Evolutionary conservation across 2,113 vertebrate species (phyloP).

Genomic region (Grammomys surdaster): DNA sequence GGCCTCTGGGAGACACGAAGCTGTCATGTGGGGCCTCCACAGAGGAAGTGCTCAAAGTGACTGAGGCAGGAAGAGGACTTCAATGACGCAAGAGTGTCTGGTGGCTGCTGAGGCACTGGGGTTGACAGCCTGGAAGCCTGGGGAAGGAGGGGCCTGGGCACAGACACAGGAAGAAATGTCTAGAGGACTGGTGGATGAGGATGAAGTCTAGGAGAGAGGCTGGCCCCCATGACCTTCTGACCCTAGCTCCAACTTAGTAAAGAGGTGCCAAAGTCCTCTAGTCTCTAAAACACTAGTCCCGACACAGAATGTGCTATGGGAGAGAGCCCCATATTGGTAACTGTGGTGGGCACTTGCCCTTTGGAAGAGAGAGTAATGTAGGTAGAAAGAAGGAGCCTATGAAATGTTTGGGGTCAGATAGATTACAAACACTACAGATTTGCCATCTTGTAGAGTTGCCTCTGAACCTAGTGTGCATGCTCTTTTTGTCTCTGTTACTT

Average conservation of each 20-base stretch:
- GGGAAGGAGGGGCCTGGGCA: too few species aligned
- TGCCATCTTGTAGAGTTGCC: not conserved
- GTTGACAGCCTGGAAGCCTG: not conserved
- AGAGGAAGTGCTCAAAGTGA: slow-evolving; percentile 43
- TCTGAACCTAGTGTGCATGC: not conserved
- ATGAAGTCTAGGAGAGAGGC: not conserved
- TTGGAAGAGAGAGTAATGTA: not conserved
- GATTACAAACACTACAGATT: too few species aligned
- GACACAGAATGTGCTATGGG: fast-evolving
- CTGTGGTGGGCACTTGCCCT: not conserved
- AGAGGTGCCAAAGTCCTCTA: fast-evolving
- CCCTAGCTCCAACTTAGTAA: fast-evolving
- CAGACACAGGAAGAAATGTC: fast-evolving
- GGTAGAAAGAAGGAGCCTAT: not conserved
- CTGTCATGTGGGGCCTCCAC: slow-evolving; percentile 23
- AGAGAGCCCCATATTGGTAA: fast-evolving
- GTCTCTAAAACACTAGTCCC: not conserved
- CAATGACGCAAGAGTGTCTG: slow-evolving; percentile 4
- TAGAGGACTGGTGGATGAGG: not conserved
- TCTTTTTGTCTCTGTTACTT: not conserved
- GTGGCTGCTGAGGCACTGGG: not conserved
- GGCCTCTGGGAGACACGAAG: not conserved
- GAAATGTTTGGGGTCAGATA: not conserved
- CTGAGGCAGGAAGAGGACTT: slow-evolving; percentile 61
- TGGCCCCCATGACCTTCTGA: fast-evolving